Conservation (phyloP, 2,888 invertebrate genomes). For the Chymomyza procnemis region DNA sequence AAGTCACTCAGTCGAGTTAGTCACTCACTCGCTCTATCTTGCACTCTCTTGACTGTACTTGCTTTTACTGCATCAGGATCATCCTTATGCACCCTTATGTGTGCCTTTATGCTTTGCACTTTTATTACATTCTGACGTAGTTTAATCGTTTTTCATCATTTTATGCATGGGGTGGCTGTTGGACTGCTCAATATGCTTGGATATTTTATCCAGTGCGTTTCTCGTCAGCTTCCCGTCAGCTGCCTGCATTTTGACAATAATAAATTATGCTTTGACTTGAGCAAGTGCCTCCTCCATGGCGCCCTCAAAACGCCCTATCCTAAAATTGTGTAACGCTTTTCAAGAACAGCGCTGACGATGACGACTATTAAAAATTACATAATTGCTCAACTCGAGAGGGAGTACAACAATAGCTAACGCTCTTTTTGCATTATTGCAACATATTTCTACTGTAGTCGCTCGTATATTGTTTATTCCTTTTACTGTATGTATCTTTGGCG, state of each 20-base stretch:
- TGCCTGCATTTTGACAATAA: slow-evolving; percentile 51
- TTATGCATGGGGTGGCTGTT: slow-evolving; percentile 23
- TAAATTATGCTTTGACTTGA: slow-evolving; percentile 65
- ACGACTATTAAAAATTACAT: slow-evolving; percentile 66
- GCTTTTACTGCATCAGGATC: slow-evolving; percentile 3
- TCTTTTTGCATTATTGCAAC: neutral
- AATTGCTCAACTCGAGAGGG: slow-evolving; percentile 56
- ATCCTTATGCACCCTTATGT: slow-evolving; percentile 2
- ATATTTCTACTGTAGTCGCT: neutral
- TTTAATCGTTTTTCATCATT: slow-evolving; percentile 53
- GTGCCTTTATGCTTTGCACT: slow-evolving; percentile 13
- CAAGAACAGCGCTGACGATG: slow-evolving; percentile 7
- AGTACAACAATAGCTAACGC: slow-evolving; percentile 23
- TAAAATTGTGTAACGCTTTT: slow-evolving; percentile 54
- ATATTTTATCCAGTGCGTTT: slow-evolving; percentile 14
- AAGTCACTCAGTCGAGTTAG: slow-evolving; percentile 28
- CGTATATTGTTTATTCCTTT: no score
- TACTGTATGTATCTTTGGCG: slow-evolving; percentile 27
- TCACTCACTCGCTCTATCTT: neutral
- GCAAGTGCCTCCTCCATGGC: slow-evolving; percentile 38
- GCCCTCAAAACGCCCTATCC: slow-evolving; percentile 19
- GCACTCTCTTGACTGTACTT: slow-evolving; percentile 42
- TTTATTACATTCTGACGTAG: slow-evolving; percentile 52
- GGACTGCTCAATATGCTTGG: neutral
- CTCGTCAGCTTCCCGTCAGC: slow-evolving; percentile 22